Percentiles rank a stretch among this genome's conserved stretches.
Conservation (phyloP, 2,888 invertebrate genomes). For the Latheticus oryzae region DNA sequence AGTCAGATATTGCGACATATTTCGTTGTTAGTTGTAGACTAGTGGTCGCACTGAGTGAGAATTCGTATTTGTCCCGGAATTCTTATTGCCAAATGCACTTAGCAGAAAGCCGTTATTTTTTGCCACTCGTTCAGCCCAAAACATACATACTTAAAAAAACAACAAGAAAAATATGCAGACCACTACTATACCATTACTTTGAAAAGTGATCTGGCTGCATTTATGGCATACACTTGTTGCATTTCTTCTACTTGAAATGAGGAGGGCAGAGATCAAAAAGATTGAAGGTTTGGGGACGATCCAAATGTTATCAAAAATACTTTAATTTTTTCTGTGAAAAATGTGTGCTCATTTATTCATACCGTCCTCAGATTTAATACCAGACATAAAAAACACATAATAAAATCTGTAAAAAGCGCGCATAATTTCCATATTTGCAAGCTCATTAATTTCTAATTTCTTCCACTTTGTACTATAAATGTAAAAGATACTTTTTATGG, state of each 20-base stretch:
- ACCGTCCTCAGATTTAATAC: no score
- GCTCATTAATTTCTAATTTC: no score
- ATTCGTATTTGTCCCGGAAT: conserved; percentile 40
- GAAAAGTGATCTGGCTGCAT: conserved; percentile 15
- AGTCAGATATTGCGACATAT: conserved; percentile 42
- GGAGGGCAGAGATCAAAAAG: no score
- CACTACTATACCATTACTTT: conserved; percentile 31
- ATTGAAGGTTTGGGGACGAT: no score
- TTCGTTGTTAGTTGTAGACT: conserved; percentile 40
- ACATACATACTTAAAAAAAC: conserved; percentile 4
- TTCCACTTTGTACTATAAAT: no score
- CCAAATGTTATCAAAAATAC: no score
- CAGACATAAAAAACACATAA: no score
- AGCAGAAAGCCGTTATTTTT: conserved; percentile 38
- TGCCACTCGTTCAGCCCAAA: conserved; percentile 23
- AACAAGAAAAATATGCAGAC: conserved; percentile 7
- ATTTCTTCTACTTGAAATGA: conserved; percentile 12
- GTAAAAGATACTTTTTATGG: no score
- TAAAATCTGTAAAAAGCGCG: no score
- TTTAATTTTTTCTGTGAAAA: no score
- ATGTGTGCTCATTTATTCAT: no score
- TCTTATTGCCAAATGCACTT: conserved; percentile 43
- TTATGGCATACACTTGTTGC: conserved; percentile 37
- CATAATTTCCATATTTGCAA: no score
- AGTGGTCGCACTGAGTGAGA: conserved; percentile 37